Percentiles rank a stretch among this genome's conserved stretches.
Evolutionary conservation across 2,113 vertebrate genomes (phyloP).

Genomic region (Clarias magur): DNA sequence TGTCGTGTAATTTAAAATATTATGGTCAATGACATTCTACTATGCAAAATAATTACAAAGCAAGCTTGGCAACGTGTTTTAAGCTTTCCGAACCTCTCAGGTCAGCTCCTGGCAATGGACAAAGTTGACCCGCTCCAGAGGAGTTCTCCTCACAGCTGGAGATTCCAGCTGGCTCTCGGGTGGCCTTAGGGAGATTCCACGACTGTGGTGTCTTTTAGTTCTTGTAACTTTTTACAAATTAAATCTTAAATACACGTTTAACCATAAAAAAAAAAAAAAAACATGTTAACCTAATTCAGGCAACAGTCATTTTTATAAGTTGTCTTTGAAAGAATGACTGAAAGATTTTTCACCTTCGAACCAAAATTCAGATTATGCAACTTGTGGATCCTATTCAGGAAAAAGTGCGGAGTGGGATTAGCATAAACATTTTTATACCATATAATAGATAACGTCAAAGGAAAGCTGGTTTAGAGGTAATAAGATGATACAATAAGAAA

Average conservation of each 20-base stretch:
- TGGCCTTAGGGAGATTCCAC: neutral
- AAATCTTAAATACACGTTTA: neutral
- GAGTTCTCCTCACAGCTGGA: neutral
- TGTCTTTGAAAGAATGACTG: neutral
- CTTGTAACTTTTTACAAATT: neutral
- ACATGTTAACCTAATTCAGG: neutral
- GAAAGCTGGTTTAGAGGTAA: neutral
- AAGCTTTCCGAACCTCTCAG: neutral
- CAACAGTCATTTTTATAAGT: neutral
- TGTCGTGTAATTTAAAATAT: slow-evolving; percentile 10
- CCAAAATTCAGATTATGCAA: neutral
- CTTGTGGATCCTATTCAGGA: neutral
- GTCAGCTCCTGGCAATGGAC: neutral
- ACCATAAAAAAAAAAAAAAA: neutral
- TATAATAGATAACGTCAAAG: neutral
- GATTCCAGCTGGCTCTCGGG: neutral
- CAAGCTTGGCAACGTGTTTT: neutral
- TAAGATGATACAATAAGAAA: neutral
- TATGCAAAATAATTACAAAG: slow-evolving; percentile 9
- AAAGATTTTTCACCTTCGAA: neutral
- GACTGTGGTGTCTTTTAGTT: neutral
- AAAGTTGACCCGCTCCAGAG: neutral
- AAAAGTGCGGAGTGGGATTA: neutral
- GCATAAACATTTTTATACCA: neutral
- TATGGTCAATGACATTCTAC: neutral